Percentiles rank a stretch among this genome's conserved stretches.
Conservation (phyloP, 2,797 vertebrate species). For the Salarias fasciatus region DNA sequence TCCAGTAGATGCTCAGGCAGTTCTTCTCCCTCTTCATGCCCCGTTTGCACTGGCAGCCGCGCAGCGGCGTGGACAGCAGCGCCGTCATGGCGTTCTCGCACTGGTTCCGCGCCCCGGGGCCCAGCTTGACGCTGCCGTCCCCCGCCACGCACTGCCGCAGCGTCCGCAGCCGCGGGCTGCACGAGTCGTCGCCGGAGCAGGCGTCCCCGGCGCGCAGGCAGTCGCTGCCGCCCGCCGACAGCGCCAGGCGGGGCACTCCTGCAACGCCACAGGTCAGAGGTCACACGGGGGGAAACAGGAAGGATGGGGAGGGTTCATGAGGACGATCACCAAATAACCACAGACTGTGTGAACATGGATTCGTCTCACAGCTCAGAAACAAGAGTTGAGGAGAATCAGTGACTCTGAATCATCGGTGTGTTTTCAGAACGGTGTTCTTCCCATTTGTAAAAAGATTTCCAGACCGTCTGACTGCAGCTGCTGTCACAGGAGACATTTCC, state of each 20-base stretch:
- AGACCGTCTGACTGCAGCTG: too few species aligned
- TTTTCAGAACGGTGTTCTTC: too few species aligned
- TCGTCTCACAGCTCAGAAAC: too few species aligned
- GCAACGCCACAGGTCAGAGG: slow-evolving; percentile 26
- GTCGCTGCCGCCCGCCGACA: slow-evolving; percentile 80
- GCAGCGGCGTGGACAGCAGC: slow-evolving; percentile 90
- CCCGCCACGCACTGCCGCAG: slow-evolving; percentile 93
- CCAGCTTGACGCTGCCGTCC: slow-evolving; percentile 89
- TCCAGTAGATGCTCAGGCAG: slow-evolving; percentile 95
- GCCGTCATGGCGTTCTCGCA: slow-evolving; percentile 89
- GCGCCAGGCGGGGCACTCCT: slow-evolving; percentile 80
- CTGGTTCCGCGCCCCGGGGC: slow-evolving; percentile 89
- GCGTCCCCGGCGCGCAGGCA: slow-evolving; percentile 90
- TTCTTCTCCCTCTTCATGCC: slow-evolving; percentile 96
- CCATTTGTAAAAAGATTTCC: too few species aligned
- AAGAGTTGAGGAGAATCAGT: too few species aligned
- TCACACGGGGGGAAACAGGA: too few species aligned
- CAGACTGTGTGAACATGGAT: too few species aligned
- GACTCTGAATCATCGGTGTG: too few species aligned
- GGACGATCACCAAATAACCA: too few species aligned
- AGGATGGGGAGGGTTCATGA: too few species aligned
- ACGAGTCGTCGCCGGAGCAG: slow-evolving; percentile 89
- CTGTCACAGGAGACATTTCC: too few species aligned
- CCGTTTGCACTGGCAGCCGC: slow-evolving; percentile 91
- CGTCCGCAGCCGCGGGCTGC: slow-evolving; percentile 91